phyloP scores from a whole-genome alignment of 2,888 invertebrate species.

The Scaptomyza flava region DNA sequence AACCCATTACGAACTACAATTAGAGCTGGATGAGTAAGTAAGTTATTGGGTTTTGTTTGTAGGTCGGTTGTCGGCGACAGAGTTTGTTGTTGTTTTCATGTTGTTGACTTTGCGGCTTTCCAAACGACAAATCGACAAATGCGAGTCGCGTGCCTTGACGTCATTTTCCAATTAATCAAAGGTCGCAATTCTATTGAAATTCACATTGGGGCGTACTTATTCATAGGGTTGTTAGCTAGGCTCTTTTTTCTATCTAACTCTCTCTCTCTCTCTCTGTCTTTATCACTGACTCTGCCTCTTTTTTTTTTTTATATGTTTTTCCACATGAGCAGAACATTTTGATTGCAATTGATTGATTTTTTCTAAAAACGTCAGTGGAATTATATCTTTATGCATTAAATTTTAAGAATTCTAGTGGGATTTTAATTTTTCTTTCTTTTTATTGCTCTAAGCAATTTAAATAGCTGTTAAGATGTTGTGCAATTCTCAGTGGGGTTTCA shows the following conservation, averaged over 20 bases:
- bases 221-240: neutral
- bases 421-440: slow-evolving; percentile 7
- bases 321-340: neutral
- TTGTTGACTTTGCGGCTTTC: slow-evolving; percentile 14
- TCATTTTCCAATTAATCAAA: slow-evolving; percentile 60
- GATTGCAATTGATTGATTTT: slow-evolving; percentile 6
- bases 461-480: slow-evolving; percentile 19
- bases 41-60: neutral
- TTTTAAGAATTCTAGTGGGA: slow-evolving; percentile 19
- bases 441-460: neutral
- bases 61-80: slow-evolving; percentile 38
- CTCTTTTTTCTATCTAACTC: neutral
- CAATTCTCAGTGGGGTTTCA: slow-evolving; percentile 24
- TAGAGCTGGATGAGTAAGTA: slow-evolving; percentile 35
- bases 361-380: slow-evolving; percentile 2
- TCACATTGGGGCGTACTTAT: slow-evolving; percentile 11
- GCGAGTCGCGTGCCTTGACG: slow-evolving; percentile 69
- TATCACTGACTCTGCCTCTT: neutral
- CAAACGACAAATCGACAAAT: slow-evolving; percentile 23
- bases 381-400: neutral
- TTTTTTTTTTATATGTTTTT: neutral
- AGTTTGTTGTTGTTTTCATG: slow-evolving; percentile 32
- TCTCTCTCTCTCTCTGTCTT: too few species aligned
- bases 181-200: slow-evolving; percentile 52
- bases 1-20: neutral